Percentiles rank a stretch among this genome's conserved stretches.
phyloP scores from a whole-genome alignment of 1,140 invertebrate genomes.

The Agraylea sexmaculata region DNA sequence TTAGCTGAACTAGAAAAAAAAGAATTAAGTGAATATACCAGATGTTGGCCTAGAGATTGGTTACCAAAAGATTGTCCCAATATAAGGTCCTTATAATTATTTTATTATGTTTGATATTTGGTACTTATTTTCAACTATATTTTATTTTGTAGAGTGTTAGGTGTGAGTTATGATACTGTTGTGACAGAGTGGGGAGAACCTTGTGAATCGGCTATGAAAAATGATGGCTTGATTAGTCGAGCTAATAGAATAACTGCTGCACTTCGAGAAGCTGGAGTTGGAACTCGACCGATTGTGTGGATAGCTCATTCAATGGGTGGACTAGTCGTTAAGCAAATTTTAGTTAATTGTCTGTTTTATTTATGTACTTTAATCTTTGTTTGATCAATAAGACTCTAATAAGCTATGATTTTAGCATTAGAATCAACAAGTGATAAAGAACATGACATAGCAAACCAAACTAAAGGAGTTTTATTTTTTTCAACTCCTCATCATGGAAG shows the following conservation, averaged over 20 bases:
- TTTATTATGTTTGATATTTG: slow-evolving; percentile 1
- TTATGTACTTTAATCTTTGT: slow-evolving; percentile 7
- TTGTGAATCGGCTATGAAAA: slow-evolving; percentile 24
- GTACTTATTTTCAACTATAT: slow-evolving; percentile 1
- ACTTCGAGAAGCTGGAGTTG: slow-evolving; percentile 55
- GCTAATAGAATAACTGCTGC: slow-evolving; percentile 50
- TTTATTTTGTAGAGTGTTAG: slow-evolving; percentile 27
- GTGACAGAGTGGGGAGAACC: slow-evolving; percentile 36
- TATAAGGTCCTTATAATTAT: slow-evolving; percentile 16
- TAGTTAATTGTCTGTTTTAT: slow-evolving; percentile 38
- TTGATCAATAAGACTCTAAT: neutral
- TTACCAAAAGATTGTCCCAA: slow-evolving; percentile 18
- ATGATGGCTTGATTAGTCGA: slow-evolving; percentile 43
- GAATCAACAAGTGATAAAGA: slow-evolving; percentile 38
- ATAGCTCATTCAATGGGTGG: slow-evolving; percentile 80
- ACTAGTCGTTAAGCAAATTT: slow-evolving; percentile 64
- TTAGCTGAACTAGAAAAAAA: slow-evolving; percentile 6
- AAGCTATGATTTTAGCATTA: slow-evolving; percentile 25
- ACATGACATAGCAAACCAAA: slow-evolving; percentile 47
- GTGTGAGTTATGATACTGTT: slow-evolving; percentile 37
- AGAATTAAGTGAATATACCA: slow-evolving; percentile 10
- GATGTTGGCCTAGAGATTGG: slow-evolving; percentile 21
- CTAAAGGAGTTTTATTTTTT: slow-evolving; percentile 64
- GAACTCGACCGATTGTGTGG: slow-evolving; percentile 62
- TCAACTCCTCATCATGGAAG: slow-evolving; percentile 70